Base-by-base conservation (phyloP, 2,797 vertebrate species). In the Mergus octosetaceus region DNA sequence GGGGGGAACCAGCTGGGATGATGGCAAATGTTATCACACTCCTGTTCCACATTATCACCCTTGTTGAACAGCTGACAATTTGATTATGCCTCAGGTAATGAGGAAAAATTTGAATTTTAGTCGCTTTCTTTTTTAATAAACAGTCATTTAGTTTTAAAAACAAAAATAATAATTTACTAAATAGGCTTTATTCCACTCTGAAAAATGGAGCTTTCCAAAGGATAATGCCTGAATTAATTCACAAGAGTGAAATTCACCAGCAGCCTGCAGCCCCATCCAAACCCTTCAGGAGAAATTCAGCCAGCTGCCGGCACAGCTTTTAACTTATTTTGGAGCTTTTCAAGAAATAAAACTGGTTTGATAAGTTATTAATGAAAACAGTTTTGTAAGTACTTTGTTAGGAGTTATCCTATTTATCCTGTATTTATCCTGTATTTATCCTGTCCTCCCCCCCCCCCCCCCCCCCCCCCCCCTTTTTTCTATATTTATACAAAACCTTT, bases 341-440 rank as follows among this genome's bases (percentile, higher is more conserved):
- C 61, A 93, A 91, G 80, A 90, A 94, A 91, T 82, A 72, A 94
- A 91, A 74, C 54, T 82, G 41, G 7, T 82, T 94, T 95, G 81
- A 92, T 95, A 94, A 95, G 80, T 95, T 97, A 95, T 96, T 96
- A 90, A 97, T 95, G 91, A 94, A 93, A 95, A 66, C 77, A 87
- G 25, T 71, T 95, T 90, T 71, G 71, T 89, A 62, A 58, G 34
- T 93, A 45, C 34, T 88, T 94, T 69, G 65, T 77, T 86, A 21
- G 38, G 24, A 25, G 49, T 49, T 49, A 49, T 25, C 49, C 49
- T 49, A 49, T 49, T 49, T 49, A 49, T 49, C 49, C 45, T 54
- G 12, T 87, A 91, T 94, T 94, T 93, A 45, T 90, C 51, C 47
- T 5, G 0, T 71, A 47, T 47, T 47, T 22, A 47, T 47, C 45